A percentile compares a stretch with the other conserved stretches of the same genome.
phyloP scores from a whole-genome alignment of 1,140 invertebrate genomes.

The Cyphomyrmex costatus region DNA sequence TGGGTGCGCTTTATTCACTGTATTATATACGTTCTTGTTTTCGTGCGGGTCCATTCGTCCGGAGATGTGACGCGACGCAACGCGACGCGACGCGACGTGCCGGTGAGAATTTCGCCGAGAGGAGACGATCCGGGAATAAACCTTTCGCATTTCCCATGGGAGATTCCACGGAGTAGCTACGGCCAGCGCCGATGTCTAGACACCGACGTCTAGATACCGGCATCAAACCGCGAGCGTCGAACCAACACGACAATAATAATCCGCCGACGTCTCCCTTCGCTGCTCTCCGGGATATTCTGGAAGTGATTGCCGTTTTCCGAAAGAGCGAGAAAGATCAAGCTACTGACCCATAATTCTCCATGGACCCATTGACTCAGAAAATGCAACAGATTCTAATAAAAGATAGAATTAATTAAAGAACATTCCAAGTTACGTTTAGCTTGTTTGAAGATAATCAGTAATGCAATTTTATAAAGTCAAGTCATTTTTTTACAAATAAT shows the following conservation, averaged over 20 bases:
- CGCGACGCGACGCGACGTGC: constrained; percentile 21
- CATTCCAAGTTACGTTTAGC: background rate
- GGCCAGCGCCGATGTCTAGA: constrained; percentile 34
- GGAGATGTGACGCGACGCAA: constrained; percentile 39
- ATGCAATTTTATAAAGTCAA: background rate
- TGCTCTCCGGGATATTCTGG: constrained; percentile 31
- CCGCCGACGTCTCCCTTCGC: constrained; percentile 2
- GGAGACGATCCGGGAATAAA: constrained; percentile 50
- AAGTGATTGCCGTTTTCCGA: constrained; percentile 41
- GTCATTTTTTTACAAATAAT: background rate
- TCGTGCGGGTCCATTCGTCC: constrained; percentile 45
- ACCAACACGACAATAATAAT: constrained; percentile 59
- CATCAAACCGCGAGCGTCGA: constrained; percentile 50
- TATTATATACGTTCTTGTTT: constrained; percentile 27
- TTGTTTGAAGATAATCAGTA: background rate
- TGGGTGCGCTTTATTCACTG: background rate
- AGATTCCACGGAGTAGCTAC: constrained; percentile 38
- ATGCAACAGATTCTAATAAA: background rate
- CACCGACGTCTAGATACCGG: constrained; percentile 34
- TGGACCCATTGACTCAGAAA: constrained; percentile 8
- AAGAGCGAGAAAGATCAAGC: background rate
- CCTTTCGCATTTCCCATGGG: constrained; percentile 60
- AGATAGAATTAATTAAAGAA: background rate
- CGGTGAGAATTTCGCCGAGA: constrained; percentile 47
- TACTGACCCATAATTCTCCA: background rate